Evolutionary conservation across 1,140 invertebrate species (phyloP).

Genomic region (Tetranychus urticae): DNA sequence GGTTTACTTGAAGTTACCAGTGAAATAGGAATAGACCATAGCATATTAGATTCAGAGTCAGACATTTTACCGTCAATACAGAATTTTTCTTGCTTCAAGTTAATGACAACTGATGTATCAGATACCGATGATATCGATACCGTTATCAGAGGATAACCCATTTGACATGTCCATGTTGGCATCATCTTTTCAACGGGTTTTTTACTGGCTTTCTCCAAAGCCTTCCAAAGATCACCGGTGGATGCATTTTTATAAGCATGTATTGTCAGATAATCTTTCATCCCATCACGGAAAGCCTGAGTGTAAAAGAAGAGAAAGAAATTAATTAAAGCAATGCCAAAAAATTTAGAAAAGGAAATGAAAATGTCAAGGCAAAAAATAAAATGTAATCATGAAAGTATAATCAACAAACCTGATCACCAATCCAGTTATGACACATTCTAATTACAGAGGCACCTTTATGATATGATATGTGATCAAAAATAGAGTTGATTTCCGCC

Average conservation of each 20-base stretch:
- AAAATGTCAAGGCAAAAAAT: neutral
- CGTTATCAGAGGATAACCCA: slow-evolving; percentile 54
- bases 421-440: slow-evolving; percentile 13
- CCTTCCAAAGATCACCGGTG: slow-evolving; percentile 81
- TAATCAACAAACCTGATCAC: slow-evolving; percentile 4
- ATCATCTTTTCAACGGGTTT: slow-evolving; percentile 74
- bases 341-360: neutral
- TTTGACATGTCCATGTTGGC: slow-evolving; percentile 80
- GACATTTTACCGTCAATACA: slow-evolving; percentile 41
- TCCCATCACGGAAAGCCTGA: slow-evolving; percentile 69
- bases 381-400: neutral
- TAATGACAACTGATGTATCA: slow-evolving; percentile 33
- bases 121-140: slow-evolving; percentile 8
- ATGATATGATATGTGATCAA: slow-evolving; percentile 52
- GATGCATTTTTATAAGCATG: slow-evolving; percentile 74
- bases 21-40: slow-evolving; percentile 74
- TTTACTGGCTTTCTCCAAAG: slow-evolving; percentile 61
- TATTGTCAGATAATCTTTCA: slow-evolving; percentile 69
- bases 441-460: slow-evolving; percentile 23
- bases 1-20: slow-evolving; percentile 48
- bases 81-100: slow-evolving; percentile 59
- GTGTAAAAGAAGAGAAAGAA: neutral
- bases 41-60: slow-evolving; percentile 15
- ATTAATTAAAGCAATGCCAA: neutral
- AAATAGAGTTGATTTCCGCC: slow-evolving; percentile 70